Evolutionary conservation across 2,888 invertebrate genomes (phyloP).

Genomic region (Tetranychus truncatus): DNA sequence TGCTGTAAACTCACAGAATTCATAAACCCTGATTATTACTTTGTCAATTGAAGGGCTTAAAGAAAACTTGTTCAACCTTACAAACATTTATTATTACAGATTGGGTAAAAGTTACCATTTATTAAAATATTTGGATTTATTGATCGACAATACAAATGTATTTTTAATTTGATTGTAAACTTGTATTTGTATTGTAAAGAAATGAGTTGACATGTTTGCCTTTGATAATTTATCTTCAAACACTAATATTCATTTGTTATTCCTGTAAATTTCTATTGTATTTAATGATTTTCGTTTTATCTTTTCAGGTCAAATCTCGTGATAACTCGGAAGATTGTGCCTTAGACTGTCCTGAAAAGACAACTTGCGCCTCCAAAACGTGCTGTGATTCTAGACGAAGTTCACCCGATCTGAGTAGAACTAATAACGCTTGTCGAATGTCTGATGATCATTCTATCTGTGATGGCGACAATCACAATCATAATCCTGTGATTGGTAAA

Average conservation of each 20-base stretch:
- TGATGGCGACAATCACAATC: background rate
- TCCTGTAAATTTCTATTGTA: background rate
- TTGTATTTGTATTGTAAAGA: no score
- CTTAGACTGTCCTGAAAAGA: slow-evolving; percentile 2
- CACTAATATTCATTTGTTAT: background rate
- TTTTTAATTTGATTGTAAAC: no score
- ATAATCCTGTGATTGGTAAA: background rate
- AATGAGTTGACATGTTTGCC: no score
- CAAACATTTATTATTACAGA: no score
- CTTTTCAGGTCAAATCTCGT: background rate
- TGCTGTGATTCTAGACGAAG: slow-evolving; percentile 9
- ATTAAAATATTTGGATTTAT: no score
- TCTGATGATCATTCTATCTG: background rate
- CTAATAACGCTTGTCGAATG: background rate
- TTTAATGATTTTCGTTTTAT: background rate
- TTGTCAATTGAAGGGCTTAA: background rate
- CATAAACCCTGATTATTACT: no score
- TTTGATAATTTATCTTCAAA: background rate
- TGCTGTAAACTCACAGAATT: no score
- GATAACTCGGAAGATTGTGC: slow-evolving; percentile 2
- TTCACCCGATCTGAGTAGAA: slow-evolving; percentile 1
- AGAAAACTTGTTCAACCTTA: background rate
- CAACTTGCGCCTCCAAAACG: background rate
- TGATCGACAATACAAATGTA: no score
- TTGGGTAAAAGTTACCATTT: no score